Conservation (phyloP, 2,888 invertebrate genomes). For the Herminia tarsipennalis region DNA sequence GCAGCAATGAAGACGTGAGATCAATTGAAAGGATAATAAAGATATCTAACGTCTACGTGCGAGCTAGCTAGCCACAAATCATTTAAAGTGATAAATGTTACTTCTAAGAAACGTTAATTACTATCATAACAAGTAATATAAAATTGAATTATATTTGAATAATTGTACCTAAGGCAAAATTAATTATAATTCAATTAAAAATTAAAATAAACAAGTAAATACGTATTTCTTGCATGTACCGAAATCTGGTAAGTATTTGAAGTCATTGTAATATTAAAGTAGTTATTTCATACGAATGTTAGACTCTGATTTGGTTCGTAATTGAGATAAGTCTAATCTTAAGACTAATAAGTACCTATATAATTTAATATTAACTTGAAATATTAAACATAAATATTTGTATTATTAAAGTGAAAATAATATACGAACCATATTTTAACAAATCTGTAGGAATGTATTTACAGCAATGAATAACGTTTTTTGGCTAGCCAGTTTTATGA, state of each 20-base stretch:
- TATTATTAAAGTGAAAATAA: no score
- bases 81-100: slow-evolving; percentile 39
- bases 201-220: neutral
- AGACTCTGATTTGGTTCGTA: no score
- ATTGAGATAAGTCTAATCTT: no score
- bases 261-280: no score
- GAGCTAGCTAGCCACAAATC: slow-evolving; percentile 25
- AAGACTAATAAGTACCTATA: no score
- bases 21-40: slow-evolving; percentile 72
- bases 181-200: neutral
- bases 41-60: slow-evolving; percentile 59
- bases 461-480: no score
- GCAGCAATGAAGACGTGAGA: slow-evolving; percentile 63
- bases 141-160: slow-evolving; percentile 1
- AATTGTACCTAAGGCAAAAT: neutral
- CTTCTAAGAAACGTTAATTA: slow-evolving; percentile 24
- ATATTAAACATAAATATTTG: no score
- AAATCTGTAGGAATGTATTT: no score
- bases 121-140: slow-evolving; percentile 3
- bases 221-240: neutral
- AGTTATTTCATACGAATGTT: neutral
- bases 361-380: no score
- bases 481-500: no score
- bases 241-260: no score
- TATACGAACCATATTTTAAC: no score